Base-by-base conservation (phyloP, 2,888 invertebrate species). In the Bursaphelenchus okinawaensis region DNA sequence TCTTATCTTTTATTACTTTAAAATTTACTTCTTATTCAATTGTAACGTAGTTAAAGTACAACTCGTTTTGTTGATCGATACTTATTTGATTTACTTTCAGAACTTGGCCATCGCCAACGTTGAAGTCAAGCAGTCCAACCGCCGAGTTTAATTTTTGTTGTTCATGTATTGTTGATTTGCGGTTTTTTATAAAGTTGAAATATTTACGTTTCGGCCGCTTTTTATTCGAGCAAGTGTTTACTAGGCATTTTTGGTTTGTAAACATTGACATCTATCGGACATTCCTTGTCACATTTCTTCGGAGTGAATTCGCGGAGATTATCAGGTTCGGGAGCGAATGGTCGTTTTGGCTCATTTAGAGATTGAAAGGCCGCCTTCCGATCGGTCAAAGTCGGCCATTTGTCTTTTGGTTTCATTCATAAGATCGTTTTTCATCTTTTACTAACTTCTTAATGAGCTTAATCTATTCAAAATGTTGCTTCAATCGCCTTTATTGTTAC, bases 81-180 rank as follows among this genome's bases (percentile, higher is more conserved):
- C 24, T 7, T 8, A 29, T n/a, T 23, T 60, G 20, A 19, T 52
- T 24, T 28, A 1, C 68, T 74, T 77, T 62, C 69, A 78, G 78
- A 74, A 73, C 62, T 71, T 73, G 69, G 68, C 71, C 68, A 69
- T 78, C 60, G 69, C 75, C 52, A 72, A 74, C 69, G 69, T 77
- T 58, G 77, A 76, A 50, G 67, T 63, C 56, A 69, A 69, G 63
- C 40, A 40, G 19, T 23, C 60, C 60, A 29, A 22, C 52, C 60
- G 60, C 28, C 60, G 60, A 24, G 60, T 1, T 24, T 54, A 54
- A 54, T 23, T 54, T 40, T 40, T 40, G 40, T 40, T 40, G n/a
- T 40, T 3, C 40, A 40, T 40, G 40, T 40, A 40, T 40, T 40
- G 40, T 40, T 40, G 40, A 40, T 40, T 40, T 40, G 40, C 40